These are phyloP conservation scores for Nannoperca obscura DNA, from an alignment of 2,797 vertebrate genomes.

Conservation along the genomic window DNA sequence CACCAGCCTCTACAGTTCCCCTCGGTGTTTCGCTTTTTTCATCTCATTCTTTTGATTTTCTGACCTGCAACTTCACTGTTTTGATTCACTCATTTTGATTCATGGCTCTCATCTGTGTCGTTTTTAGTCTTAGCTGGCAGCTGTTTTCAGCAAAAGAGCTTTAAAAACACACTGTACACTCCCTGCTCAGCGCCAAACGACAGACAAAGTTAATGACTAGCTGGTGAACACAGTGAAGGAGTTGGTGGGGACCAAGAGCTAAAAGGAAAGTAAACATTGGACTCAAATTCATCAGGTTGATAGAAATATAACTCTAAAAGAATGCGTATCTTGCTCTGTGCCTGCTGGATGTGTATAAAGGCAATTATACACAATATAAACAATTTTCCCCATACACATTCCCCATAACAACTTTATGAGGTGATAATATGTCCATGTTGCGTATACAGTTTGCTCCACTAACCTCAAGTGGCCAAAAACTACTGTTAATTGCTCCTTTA, in stretches of 20 bases:
- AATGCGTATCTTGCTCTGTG: neutral
- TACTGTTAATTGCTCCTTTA: neutral
- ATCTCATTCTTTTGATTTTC: neutral
- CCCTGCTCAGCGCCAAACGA: too few relatives aligned
- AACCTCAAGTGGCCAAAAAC: neutral
- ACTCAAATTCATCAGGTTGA: neutral
- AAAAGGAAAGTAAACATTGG: too few relatives aligned
- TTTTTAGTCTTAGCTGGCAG: conserved; percentile 3
- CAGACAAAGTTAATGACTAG: too few relatives aligned
- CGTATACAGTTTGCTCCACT: neutral
- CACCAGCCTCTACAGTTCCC: neutral
- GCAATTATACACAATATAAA: neutral
- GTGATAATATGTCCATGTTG: neutral
- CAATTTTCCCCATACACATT: too few relatives aligned
- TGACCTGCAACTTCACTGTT: conserved; percentile 10
- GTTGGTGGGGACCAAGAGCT: too few relatives aligned
- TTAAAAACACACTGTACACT: too few relatives aligned
- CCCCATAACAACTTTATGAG: neutral
- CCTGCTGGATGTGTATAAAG: neutral
- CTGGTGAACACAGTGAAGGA: too few relatives aligned
- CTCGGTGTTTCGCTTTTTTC: neutral
- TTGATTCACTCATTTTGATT: conserved; percentile 16
- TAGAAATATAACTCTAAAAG: neutral
- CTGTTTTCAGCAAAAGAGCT: neutral
- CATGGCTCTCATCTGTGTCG: conserved; percentile 6